Evolutionary conservation across 1,140 invertebrate species (phyloP).

Genomic region (Mercenaria mercenaria): DNA sequence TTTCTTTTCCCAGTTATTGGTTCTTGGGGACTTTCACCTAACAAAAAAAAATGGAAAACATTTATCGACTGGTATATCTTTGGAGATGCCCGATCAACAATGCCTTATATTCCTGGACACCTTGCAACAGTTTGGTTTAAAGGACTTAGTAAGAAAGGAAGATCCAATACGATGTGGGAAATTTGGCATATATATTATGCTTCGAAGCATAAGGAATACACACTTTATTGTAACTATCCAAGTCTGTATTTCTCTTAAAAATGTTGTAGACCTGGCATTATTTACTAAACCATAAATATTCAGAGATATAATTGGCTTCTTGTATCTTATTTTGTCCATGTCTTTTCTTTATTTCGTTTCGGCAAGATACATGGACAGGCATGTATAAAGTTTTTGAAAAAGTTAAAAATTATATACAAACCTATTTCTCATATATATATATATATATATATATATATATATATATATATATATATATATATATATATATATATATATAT

Average conservation of each 20-base stretch:
- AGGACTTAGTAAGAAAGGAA: slow-evolving; percentile 25
- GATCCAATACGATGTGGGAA: slow-evolving; percentile 73
- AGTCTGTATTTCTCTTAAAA: neutral
- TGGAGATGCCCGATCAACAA: neutral
- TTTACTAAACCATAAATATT: no score
- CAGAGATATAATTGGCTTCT: no score
- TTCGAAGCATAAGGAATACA: slow-evolving; percentile 65
- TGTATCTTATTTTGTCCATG: no score
- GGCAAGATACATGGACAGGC: no score
- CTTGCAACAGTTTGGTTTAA: slow-evolving; percentile 56
- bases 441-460: no score
- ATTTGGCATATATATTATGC: slow-evolving; percentile 81
- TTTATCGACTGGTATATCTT: slow-evolving; percentile 69
- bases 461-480: no score
- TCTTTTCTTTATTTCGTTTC: no score
- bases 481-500: no score
- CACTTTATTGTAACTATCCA: slow-evolving; percentile 56
- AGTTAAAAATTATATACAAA: no score
- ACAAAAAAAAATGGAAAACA: slow-evolving; percentile 60
- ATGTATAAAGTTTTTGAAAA: no score
- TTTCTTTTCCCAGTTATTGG: slow-evolving; percentile 69
- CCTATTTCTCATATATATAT: no score
- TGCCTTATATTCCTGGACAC: slow-evolving; percentile 63
- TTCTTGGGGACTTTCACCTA: slow-evolving; percentile 74
- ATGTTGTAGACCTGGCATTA: no score